Evolutionary conservation across 30 jellyfish, hydroid and myxozoan genomes (phyloP), one percentile per base, ranked within the genome.

Genomic region (Morbakka virulenta): DNA sequence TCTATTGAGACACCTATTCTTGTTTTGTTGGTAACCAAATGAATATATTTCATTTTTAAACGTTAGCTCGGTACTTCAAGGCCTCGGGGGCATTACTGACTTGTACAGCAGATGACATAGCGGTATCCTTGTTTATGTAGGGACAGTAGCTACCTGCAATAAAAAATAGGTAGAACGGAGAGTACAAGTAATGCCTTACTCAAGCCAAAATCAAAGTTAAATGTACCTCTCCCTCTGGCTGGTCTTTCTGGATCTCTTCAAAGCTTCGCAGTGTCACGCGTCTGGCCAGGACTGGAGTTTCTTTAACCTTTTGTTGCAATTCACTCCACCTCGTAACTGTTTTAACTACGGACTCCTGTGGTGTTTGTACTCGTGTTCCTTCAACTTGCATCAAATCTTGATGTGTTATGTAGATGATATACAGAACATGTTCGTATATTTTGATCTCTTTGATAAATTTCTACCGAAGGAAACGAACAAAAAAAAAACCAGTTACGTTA

Each of bases 371-470:
- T 17, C 77, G 89, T 4, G 25, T 79, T 14, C 74, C 83, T 13
- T 85, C 95, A 2, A 95, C 62, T 13, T 76, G 86, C 32, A 78
- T 83, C 75, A 89, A 48, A 52, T 89, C 96, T 26, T 81, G 75
- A 0, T 95, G 92, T 21, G 94, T 52, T 36, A 31, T 32, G 35
- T 81, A 93, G 34, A 89, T 68, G n/a, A 80, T 77, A 50, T 49
- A 89, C 21, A 82, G 50, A 21, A 89, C 48, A 29, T 67, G 79
- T 48, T 89, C 97, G 35, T 75, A 89, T n/a, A 20, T 62, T 24
- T 65, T 33, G n/a, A 77, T 82, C 61, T 89, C 95, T 21, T 47
- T 69, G 77, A 67, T 20, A 3, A 82, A 21, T 41, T 89, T 93
- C 97, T 89, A 76, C 17, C 14, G 52, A 29, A 24, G 28, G n/a